Percentiles rank a stretch among this genome's conserved stretches.
Evolutionary conservation across 2,888 invertebrate species (phyloP).

Genomic region (Chaetoderma sp.): DNA sequence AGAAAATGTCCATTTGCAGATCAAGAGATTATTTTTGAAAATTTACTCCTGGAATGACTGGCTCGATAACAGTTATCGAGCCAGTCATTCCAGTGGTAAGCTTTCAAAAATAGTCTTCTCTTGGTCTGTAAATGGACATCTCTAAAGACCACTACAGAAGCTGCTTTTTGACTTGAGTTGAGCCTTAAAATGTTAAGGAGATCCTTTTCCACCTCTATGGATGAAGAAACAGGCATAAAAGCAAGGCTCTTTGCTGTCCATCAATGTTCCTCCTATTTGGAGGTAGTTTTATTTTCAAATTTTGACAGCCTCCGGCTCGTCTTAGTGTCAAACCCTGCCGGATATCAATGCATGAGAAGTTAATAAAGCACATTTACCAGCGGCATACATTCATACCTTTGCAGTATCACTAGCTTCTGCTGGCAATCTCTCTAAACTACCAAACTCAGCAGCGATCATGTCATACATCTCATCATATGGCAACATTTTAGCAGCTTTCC

Average conservation of each 20-base stretch:
- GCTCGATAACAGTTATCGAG: too few species aligned
- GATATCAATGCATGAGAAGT: not conserved
- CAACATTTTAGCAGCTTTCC: constrained; percentile 86
- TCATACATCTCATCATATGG: constrained; percentile 83
- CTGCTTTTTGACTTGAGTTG: too few species aligned
- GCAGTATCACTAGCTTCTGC: constrained; percentile 91
- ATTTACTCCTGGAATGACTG: too few species aligned
- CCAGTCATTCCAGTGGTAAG: too few species aligned
- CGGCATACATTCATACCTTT: constrained; percentile 75
- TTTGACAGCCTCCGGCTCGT: too few species aligned
- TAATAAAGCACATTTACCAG: not conserved
- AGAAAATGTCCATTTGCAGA: too few species aligned
- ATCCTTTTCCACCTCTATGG: not conserved
- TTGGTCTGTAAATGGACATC: too few species aligned
- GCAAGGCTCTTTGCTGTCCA: not conserved
- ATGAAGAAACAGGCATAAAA: not conserved
- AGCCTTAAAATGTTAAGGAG: not conserved
- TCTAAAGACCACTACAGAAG: too few species aligned
- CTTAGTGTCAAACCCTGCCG: not conserved
- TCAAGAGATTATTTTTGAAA: too few species aligned
- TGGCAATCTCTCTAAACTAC: constrained; percentile 77
- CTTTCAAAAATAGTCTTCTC: too few species aligned
- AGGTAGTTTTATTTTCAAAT: too few species aligned
- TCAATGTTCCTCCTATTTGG: too few species aligned
- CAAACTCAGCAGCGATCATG: constrained; percentile 76